Evolutionary conservation across 1,140 invertebrate genomes (phyloP).

Genomic region (Drosophila pseudoobscura): DNA sequence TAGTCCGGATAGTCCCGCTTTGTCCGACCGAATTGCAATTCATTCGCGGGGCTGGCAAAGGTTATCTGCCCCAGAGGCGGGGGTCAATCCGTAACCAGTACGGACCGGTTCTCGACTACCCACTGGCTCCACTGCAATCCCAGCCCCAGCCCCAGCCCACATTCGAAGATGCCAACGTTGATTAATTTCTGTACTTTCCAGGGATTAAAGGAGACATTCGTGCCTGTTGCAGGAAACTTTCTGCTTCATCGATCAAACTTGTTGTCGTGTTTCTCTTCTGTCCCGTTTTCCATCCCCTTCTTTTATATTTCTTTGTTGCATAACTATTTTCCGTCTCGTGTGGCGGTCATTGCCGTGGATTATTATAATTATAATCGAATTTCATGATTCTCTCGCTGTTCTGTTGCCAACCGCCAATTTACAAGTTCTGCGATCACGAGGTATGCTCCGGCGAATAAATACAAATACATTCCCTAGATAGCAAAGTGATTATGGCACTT

Average conservation of each 20-base stretch:
- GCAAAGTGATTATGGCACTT: constrained; percentile 12
- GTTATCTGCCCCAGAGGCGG: constrained; percentile 36
- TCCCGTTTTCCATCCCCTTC: not conserved
- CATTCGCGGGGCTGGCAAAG: constrained; percentile 43
- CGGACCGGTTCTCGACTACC: constrained; percentile 16
- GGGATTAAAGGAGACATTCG: constrained; percentile 16
- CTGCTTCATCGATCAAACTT: constrained; percentile 47
- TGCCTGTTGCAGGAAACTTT: constrained; percentile 13
- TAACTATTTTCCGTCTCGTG: constrained; percentile 15
- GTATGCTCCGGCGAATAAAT: constrained; percentile 15
- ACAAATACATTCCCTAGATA: constrained; percentile 17
- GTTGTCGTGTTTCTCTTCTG: not conserved
- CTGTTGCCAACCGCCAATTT: constrained; percentile 44
- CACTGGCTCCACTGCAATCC: not conserved
- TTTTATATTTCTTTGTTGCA: constrained; percentile 23
- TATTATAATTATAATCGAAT: constrained; percentile 16
- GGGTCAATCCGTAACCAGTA: constrained; percentile 43
- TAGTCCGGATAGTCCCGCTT: constrained; percentile 21
- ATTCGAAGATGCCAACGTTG: constrained; percentile 10
- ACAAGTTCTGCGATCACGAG: constrained; percentile 39
- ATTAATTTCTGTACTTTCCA: constrained; percentile 5
- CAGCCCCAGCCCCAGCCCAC: too few species aligned
- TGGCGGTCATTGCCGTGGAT: constrained; percentile 23
- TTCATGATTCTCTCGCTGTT: constrained; percentile 3
- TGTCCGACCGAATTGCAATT: constrained; percentile 41